These are phyloP conservation scores for Biston betularia DNA, from an alignment of 2,888 invertebrate genomes.

Conservation along the genomic window DNA sequence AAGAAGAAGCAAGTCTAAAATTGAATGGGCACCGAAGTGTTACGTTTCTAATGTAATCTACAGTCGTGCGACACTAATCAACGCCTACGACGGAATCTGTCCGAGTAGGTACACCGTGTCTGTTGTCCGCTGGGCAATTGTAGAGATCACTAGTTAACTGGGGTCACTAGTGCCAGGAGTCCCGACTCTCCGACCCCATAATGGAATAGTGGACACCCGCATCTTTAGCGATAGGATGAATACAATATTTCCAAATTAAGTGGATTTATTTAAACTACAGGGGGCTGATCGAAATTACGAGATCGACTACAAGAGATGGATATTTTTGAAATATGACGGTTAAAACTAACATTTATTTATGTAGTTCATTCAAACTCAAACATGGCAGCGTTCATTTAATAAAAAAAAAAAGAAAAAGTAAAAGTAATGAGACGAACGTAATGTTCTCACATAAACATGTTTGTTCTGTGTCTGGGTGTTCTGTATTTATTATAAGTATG, in stretches of 20 bases:
- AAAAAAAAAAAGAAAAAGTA: no score
- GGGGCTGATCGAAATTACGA: conserved; percentile 50
- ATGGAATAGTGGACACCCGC: conserved; percentile 79
- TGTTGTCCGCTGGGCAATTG: conserved; percentile 58
- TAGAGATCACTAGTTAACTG: conserved; percentile 53
- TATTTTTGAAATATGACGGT: conserved; percentile 17
- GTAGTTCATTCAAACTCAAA: not conserved
- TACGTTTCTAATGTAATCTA: conserved; percentile 38
- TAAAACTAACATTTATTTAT: not conserved
- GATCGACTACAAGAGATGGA: conserved; percentile 35
- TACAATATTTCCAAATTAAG: conserved; percentile 67
- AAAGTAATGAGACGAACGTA: no score
- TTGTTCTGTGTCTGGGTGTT: no score
- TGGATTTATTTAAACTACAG: conserved; percentile 59
- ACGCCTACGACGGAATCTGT: conserved; percentile 62
- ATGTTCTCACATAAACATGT: no score
- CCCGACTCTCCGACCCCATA: conserved; percentile 56
- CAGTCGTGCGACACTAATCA: conserved; percentile 66
- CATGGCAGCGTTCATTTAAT: no score
- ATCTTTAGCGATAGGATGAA: conserved; percentile 64
- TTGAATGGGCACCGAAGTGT: conserved; percentile 35
- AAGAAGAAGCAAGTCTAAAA: conserved; percentile 27
- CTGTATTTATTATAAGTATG: no score
- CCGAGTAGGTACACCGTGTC: conserved; percentile 37
- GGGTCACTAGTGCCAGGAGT: conserved; percentile 55